Evolutionary conservation across 2,797 vertebrate species (phyloP), one percentile per base, ranked within the genome.

Genomic region (Chlorospingus flavigularis): DNA sequence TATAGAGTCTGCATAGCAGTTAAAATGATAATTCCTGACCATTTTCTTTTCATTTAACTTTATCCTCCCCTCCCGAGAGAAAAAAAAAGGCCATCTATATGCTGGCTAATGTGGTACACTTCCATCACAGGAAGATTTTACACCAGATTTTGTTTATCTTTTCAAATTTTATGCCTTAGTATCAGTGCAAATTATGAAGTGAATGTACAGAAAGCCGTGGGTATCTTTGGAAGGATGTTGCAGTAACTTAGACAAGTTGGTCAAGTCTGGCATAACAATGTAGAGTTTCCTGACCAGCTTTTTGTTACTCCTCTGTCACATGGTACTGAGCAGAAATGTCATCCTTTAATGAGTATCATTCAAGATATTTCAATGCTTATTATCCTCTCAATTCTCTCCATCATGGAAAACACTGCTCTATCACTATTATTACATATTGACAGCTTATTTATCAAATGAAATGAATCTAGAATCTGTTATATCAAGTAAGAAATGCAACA

Each of bases 1-100:
- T 48, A 9, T 33, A 31, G 23, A 40, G 6, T n/a, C 17, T 43
- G 60, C 4, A 17, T 17, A 35, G 10, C 17, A n/a, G 14, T 40
- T 75, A 81, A 78, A 90, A 78, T 62, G 0, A 63, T 47, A 9
- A 8, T 86, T 84, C 31, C 11, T 2, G 4, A 10, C 7, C 2
- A 35, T 33, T 71, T 71, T 54, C 2, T 77, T 83, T 66, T 83
- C 9, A 79, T 90, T 83, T 62, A 58, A 14, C 9, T 60, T 75
- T 43, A 25, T 35, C 13, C 2, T 68, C 5, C 3, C 8, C 0
- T 5, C 2, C 7, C 0, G 0, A 51, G 23, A 28, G 8, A 8
- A 57, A 68, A 73, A 35, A 78, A 90, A 80, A 66, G 4, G 7
- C 24, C 21, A 37, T 28, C 35, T 50, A 1, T 30, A 39, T 75